These are phyloP conservation scores for Polyploca ridens DNA, from an alignment of 2,888 invertebrate species.

Conservation along the genomic window DNA sequence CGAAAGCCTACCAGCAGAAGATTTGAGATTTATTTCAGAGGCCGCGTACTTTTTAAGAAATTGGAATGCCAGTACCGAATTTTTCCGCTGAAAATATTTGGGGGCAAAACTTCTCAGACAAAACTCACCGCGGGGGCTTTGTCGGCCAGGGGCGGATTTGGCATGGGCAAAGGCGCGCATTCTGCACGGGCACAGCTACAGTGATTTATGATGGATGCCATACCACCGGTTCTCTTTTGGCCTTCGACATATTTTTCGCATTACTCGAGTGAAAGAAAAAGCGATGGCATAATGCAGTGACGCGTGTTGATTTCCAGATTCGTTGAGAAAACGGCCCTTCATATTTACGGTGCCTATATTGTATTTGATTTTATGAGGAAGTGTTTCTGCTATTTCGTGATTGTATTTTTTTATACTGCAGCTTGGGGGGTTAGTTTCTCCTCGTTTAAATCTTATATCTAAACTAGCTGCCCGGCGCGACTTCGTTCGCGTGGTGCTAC, in stretches of 20 bases:
- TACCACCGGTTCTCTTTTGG: constrained; percentile 29
- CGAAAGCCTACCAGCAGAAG: not conserved
- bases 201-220: constrained; percentile 61
- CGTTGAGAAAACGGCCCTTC: constrained; percentile 13
- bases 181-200: constrained; percentile 33
- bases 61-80: constrained; percentile 10
- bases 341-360: not conserved
- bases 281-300: constrained; percentile 47
- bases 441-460: no score
- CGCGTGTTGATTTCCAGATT: constrained; percentile 45
- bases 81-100: constrained; percentile 14
- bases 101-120: constrained; percentile 8
- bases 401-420: not conserved
- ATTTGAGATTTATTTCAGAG: constrained; percentile 11
- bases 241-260: constrained; percentile 66
- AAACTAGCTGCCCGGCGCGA: no score
- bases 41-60: constrained; percentile 10
- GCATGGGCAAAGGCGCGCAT: constrained; percentile 36
- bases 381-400: not conserved
- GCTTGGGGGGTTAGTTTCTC: no score
- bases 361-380: not conserved
- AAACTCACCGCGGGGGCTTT: constrained; percentile 2
- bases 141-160: constrained; percentile 31
- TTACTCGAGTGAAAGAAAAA: constrained; percentile 53
- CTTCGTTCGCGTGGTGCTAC: no score